Base-by-base conservation (phyloP, 2,113 vertebrate species). In the Sylvilagus bachmani region DNA sequence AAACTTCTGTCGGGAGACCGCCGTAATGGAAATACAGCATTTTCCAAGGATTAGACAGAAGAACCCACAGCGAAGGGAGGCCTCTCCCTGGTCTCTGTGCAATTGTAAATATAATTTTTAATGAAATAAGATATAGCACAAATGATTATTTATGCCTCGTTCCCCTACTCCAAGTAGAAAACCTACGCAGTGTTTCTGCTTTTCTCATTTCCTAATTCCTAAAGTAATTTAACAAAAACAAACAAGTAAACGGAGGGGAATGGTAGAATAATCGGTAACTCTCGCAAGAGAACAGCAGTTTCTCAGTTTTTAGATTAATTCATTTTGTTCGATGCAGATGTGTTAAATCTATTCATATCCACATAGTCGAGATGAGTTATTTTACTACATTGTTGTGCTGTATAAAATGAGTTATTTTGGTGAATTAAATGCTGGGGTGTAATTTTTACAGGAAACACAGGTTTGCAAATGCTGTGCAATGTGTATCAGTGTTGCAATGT, bases 401-500 rank as follows among this genome's bases (percentile, higher is more conserved):
- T 86, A 91, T 94, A 95, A 97, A 98, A 74, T 92, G 88, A 95
- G 94, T 98, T 97, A 96, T 97, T 97, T 95, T 89, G 90, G 95
- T 97, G 96, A 97, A 97, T 98, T 98, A 98, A 98, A 97, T 66
- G 92, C 89, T 74, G 89, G 96, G 95, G 96, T 98, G 92, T 97
- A 98, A 98, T 98, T 98, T 98, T 97, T 94, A 89, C 94, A 97
- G 95, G 97, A 98, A 98, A 96, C 95, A 96, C 95, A 97, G 96
- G 96, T 98, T 97, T 97, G 91, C 97, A 98, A 98, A 96, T 64
- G 98, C 82, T 61, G 88, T 73, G 53, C 96, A 89, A 94, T 97
- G 96, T 96, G 96, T 96, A 95, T 96, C 96, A 96, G 95, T 97
- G 95, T 98, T 98, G 97, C 98, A 95, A 80, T 67, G 96, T 90